These are phyloP conservation scores for Drosophila pruinosa DNA, from an alignment of 1,140 invertebrate species.

Conservation along the genomic window DNA sequence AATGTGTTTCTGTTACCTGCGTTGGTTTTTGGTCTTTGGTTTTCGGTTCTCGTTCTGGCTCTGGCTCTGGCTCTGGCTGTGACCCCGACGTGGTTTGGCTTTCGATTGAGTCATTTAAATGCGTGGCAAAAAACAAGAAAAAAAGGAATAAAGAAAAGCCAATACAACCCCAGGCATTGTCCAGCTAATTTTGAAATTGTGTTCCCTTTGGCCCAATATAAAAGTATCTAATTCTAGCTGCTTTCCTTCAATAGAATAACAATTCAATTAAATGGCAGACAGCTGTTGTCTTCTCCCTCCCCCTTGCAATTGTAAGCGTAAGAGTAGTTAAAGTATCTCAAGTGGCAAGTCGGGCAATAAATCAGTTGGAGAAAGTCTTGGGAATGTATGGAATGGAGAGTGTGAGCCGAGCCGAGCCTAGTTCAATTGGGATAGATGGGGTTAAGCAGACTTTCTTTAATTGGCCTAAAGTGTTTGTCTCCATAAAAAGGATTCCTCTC, in stretches of 20 bases:
- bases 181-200: slow-evolving; percentile 36
- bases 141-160: slow-evolving; percentile 3
- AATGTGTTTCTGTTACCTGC: slow-evolving; percentile 75
- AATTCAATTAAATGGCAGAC: slow-evolving; percentile 42
- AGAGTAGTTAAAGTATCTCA: slow-evolving; percentile 4
- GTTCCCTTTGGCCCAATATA: slow-evolving; percentile 25
- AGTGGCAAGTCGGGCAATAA: slow-evolving; percentile 32
- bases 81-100: slow-evolving; percentile 44
- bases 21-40: neutral
- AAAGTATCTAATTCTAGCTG: slow-evolving; percentile 23
- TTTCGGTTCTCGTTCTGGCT: neutral
- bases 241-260: neutral
- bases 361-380: slow-evolving; percentile 35
- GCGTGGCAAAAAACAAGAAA: slow-evolving; percentile 43
- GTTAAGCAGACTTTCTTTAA: slow-evolving; percentile 4
- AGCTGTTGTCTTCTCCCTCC: slow-evolving; percentile 26
- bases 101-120: slow-evolving; percentile 74
- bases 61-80: neutral
- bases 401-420: slow-evolving; percentile 2
- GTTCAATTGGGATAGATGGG: slow-evolving; percentile 9
- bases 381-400: neutral
- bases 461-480: slow-evolving; percentile 13
- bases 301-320: neutral
- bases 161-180: slow-evolving; percentile 34
- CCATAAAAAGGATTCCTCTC: slow-evolving; percentile 9